A percentile compares a stretch with the other conserved stretches of the same genome.
These are phyloP conservation scores for Blastobasis adustella DNA, from an alignment of 2,888 invertebrate genomes.

Conservation along the genomic window DNA sequence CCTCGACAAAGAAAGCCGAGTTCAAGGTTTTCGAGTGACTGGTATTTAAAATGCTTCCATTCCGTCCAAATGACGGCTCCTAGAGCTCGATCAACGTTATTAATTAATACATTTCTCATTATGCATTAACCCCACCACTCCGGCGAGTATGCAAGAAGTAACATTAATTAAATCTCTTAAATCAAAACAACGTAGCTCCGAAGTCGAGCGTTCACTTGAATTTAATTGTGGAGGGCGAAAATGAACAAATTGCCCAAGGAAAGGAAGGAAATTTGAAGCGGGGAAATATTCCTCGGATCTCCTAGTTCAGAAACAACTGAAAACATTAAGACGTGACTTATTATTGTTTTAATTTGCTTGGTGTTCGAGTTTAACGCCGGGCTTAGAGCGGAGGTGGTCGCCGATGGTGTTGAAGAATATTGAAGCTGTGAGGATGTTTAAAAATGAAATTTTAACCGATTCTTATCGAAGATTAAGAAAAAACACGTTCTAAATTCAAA, in stretches of 20 bases:
- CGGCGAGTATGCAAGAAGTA: conserved; percentile 37
- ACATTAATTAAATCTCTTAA: conserved; percentile 59
- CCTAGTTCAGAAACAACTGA: conserved; percentile 17
- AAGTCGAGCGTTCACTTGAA: conserved; percentile 50
- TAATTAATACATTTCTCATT: conserved; percentile 18
- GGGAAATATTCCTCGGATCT: conserved; percentile 19
- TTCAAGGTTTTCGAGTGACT: too few relatives aligned
- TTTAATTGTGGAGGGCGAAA: conserved; percentile 49
- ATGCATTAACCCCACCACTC: conserved; percentile 31
- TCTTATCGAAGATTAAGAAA: too few relatives aligned
- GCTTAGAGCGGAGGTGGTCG: too few relatives aligned
- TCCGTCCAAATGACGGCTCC: too few relatives aligned
- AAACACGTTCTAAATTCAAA: too few relatives aligned
- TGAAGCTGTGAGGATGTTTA: too few relatives aligned
- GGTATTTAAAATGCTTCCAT: too few relatives aligned
- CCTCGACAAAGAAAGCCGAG: too few relatives aligned
- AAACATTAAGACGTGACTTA: conserved; percentile 12
- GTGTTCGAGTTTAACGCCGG: too few relatives aligned
- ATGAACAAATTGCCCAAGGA: conserved; percentile 45
- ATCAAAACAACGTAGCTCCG: conserved; percentile 54
- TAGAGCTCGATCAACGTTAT: background rate
- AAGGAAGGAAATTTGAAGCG: conserved; percentile 24
- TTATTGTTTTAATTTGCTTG: background rate
- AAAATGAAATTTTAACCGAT: too few relatives aligned
- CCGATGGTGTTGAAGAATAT: too few relatives aligned